phyloP scores from a whole-genome alignment of 1,140 invertebrate species.

The Conus ventricosus region DNA sequence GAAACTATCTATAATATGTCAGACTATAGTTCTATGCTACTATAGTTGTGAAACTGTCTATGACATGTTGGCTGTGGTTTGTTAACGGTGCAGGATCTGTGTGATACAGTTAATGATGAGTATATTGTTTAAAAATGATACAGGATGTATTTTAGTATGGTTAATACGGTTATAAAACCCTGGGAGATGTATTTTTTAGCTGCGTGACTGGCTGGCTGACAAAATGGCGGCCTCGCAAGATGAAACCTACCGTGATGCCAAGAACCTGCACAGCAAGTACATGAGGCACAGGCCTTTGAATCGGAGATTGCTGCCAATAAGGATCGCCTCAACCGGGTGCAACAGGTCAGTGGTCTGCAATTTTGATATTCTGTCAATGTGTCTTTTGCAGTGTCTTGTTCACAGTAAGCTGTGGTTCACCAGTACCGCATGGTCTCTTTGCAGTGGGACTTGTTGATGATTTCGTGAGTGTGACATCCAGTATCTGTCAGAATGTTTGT shows the following conservation, averaged over 20 bases:
- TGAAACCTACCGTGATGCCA: constrained; percentile 97
- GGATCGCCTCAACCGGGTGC: constrained; percentile 92
- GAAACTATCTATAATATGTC: too few species aligned
- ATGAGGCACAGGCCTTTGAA: constrained; percentile 99
- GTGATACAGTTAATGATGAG: background rate
- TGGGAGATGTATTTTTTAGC: constrained; percentile 59
- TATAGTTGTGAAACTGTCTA: too few species aligned
- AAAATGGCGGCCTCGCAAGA: constrained; percentile 99
- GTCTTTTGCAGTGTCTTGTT: too few species aligned
- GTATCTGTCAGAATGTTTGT: too few species aligned
- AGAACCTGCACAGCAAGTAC: constrained; percentile 99
- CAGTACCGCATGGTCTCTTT: too few species aligned
- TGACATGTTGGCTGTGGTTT: too few species aligned
- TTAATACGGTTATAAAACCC: background rate
- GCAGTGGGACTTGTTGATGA: too few species aligned
- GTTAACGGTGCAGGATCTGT: background rate
- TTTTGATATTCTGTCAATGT: too few species aligned
- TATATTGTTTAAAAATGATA: constrained; percentile 9
- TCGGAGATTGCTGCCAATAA: constrained; percentile 99
- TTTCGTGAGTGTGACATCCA: too few species aligned
- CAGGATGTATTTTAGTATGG: constrained; percentile 27
- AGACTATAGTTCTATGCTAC: too few species aligned
- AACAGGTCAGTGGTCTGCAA: constrained; percentile 77
- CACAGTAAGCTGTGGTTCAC: too few species aligned
- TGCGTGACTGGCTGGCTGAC: constrained; percentile 96